Evolutionary conservation across 2,888 invertebrate species (phyloP), one percentile per base, ranked within the genome.

Genomic region (Phragmatobia fuliginosa): DNA sequence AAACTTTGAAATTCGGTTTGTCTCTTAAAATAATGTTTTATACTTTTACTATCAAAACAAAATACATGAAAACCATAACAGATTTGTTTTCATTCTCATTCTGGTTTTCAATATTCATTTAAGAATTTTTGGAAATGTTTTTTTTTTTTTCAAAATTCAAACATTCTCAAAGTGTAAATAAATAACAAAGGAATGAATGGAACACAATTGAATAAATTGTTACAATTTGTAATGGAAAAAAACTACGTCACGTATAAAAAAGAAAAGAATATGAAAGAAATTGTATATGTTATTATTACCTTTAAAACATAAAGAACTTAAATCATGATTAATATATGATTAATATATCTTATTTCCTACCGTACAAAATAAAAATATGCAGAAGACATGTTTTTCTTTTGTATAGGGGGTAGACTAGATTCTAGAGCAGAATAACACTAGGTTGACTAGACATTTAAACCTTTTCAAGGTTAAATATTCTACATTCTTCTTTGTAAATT

Each of bases 1-100:
- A 49, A 67, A 32, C 45, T 41, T 62, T 62, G 52, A 60, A 67
- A 67, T 67, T 52, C 67, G 49, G 36, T 60, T 52, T 56, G 33
- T 56, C 33, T 25, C 64, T 65, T 65, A 65, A 52, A 64, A 32
- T 56, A 65, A 49, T 28, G 28, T 25, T 25, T 56, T 14, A 56
- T 28, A 52, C 10, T 56, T 56, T 56, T 28, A 52, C 16, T 45
- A 5, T 14, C 25, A 25, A 14, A 25, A 56, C 25, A 28, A 28
- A 25, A 25, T 41, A 38, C 14, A 38, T 38, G 41, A 41, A 41
- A 41, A 41, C 5, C 41, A 41, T 0, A 18, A n/a, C n/a, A n/a
- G n/a, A n/a, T n/a, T n/a, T n/a, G n/a, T n/a, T n/a, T n/a, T n/a
- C n/a, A n/a, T n/a, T n/a, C n/a, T n/a, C n/a, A n/a, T 0, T 41